Percentiles rank a stretch among this genome's conserved stretches.
Conservation (phyloP, 2,888 invertebrate genomes). For the Drosophila nigricruria region DNA sequence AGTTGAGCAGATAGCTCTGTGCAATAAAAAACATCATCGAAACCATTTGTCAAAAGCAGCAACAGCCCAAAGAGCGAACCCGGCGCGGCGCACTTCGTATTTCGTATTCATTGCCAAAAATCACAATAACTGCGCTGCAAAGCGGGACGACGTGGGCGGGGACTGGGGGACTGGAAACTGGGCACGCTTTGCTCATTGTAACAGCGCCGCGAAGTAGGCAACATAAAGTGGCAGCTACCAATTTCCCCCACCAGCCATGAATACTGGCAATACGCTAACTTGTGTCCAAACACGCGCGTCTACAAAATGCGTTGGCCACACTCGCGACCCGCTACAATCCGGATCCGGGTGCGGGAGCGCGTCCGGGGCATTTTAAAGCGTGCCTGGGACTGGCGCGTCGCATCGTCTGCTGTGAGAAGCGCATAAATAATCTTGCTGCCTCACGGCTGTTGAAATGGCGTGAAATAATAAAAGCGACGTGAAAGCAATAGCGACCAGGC, state of each 20-base stretch:
- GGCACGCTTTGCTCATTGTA: conserved; percentile 47
- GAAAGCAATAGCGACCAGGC: conserved; percentile 72
- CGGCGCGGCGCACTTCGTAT: conserved; percentile 48
- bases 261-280: conserved; percentile 62
- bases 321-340: conserved; percentile 26
- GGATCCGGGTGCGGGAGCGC: conserved; percentile 13
- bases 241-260: conserved; percentile 44
- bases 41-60: conserved; percentile 76
- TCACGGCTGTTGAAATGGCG: conserved; percentile 81
- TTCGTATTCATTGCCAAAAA: conserved; percentile 80
- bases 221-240: conserved; percentile 47
- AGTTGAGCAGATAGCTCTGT: conserved; percentile 62
- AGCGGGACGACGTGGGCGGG: conserved; percentile 1
- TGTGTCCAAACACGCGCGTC: conserved; percentile 73
- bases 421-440: conserved; percentile 80
- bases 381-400: conserved; percentile 44
- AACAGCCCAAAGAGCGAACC: conserved; percentile 16
- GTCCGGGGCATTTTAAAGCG: conserved; percentile 64
- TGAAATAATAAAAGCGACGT: conserved; percentile 79
- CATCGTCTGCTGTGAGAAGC: conserved; percentile 56
- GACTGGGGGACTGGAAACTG: not conserved
- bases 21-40: conserved; percentile 80
- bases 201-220: conserved; percentile 62
- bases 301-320: conserved; percentile 64
- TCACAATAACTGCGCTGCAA: conserved; percentile 65